Evolutionary conservation across 92 coral and sea anemone species (phyloP), one percentile per base, ranked within the genome.

Genomic region (Scolanthus callimorphus): DNA sequence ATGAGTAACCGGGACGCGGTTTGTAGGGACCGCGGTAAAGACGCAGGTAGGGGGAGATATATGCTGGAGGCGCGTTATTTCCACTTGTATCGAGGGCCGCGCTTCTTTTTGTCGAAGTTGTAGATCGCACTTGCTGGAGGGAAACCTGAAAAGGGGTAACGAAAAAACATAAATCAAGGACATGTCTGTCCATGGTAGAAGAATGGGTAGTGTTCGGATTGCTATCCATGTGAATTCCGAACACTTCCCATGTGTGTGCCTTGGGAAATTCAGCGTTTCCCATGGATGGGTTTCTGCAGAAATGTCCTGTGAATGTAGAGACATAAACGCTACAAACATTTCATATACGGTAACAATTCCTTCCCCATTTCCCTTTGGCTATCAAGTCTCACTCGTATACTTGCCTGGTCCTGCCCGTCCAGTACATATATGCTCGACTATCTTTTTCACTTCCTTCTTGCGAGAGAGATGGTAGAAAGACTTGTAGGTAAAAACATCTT

Each of bases 81-180:
- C 64, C 70, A 27, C 96, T 87, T 65, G 73, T 73, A 46, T 87
- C 96, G 23, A 50, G 66, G n/a, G 19, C 90, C 90, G 11, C 69
- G 73, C 6, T n/a, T 71, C 12, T 72, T 67, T 17, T 52, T 54
- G 76, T 87, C 82, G 24, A 87, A 60, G 6, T 89, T 89, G 48
- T 87, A 87, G 43, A 82, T 65, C 17, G 70, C 90, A 27, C 30
- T 71, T 4, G 78, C 85, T 43, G 43, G 46, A 19, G 95, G 95
- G 3, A 86, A 66, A 21, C 88, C 95, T 86, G 69, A 15, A 34
- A 34, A 34, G 6, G 6, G 15, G 15, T 6, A 34, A 34, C 13
- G 54, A 39, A 0, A 41, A 0, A 12, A 11, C 1, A 24, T 21
- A 11, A 26, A n/a, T n/a, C n/a, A n/a, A n/a, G n/a, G n/a, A n/a